Conservation (phyloP, 2,797 vertebrate species). For the Notamacropus eugenii region DNA sequence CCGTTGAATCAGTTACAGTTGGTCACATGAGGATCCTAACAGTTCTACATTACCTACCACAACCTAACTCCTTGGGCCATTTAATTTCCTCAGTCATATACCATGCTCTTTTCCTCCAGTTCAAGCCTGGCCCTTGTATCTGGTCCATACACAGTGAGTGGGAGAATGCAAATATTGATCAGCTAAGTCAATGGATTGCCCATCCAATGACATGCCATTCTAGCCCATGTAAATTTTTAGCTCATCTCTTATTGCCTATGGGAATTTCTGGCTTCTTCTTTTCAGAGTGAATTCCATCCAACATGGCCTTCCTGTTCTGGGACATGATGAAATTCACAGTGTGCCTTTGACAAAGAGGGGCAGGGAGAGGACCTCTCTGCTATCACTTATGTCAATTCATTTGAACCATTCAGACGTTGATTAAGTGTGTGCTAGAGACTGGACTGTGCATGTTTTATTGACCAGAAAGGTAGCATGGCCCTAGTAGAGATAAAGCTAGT, state of each 20-base stretch:
- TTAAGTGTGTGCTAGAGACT: background rate
- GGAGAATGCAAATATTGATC: background rate
- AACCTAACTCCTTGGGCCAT: background rate
- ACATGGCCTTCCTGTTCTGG: background rate
- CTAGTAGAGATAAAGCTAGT: background rate
- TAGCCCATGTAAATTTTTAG: background rate
- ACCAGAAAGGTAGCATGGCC: background rate
- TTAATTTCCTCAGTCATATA: background rate
- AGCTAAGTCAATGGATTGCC: background rate
- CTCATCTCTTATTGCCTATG: background rate
- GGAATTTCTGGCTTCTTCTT: background rate
- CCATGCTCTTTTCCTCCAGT: background rate
- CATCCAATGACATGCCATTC: background rate
- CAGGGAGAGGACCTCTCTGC: fast-evolving
- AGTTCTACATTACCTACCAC: background rate
- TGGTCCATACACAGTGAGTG: background rate
- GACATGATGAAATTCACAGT: background rate
- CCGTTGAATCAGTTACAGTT: background rate
- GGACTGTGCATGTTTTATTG: background rate
- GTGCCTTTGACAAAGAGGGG: background rate
- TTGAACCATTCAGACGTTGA: background rate
- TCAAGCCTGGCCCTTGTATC: background rate
- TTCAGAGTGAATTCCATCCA: background rate
- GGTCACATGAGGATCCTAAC: background rate
- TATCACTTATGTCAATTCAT: background rate